Conservation (phyloP, 2,797 vertebrate genomes). For the Chlorospingus flavigularis region DNA sequence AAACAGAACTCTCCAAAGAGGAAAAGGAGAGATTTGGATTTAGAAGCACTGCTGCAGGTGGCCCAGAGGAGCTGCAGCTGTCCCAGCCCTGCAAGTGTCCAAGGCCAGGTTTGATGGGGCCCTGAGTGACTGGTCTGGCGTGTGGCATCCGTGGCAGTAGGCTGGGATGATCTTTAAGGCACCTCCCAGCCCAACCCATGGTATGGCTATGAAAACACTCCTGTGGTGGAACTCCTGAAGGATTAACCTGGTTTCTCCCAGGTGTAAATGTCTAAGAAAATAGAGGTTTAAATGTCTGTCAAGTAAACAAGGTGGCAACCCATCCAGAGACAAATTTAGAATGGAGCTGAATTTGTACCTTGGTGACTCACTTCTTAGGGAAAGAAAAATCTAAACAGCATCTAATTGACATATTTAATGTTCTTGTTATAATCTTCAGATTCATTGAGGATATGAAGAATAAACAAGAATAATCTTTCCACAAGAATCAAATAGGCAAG, state of each 20-base stretch:
- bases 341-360: not conserved
- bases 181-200: not conserved
- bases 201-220: not conserved
- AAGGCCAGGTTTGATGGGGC: not conserved
- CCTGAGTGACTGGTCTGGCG: accelerated
- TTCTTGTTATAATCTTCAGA: not conserved
- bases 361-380: not conserved
- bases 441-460: not conserved
- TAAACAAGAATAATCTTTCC: not conserved
- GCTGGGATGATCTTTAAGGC: not conserved
- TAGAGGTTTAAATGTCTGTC: not conserved
- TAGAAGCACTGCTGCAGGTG: not conserved
- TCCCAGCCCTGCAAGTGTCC: not conserved
- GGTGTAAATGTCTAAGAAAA: not conserved
- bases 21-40: not conserved
- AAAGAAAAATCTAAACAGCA: not conserved
- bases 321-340: not conserved
- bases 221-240: not conserved
- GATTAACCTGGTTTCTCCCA: not conserved
- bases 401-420: not conserved
- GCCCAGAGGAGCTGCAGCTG: not conserved
- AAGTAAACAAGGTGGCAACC: not conserved
- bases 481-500: not conserved
- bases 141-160: not conserved
- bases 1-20: not conserved